Evolutionary conservation across 92 coral and sea anemone genomes (phyloP).

Genomic region (Actinernus sp.): DNA sequence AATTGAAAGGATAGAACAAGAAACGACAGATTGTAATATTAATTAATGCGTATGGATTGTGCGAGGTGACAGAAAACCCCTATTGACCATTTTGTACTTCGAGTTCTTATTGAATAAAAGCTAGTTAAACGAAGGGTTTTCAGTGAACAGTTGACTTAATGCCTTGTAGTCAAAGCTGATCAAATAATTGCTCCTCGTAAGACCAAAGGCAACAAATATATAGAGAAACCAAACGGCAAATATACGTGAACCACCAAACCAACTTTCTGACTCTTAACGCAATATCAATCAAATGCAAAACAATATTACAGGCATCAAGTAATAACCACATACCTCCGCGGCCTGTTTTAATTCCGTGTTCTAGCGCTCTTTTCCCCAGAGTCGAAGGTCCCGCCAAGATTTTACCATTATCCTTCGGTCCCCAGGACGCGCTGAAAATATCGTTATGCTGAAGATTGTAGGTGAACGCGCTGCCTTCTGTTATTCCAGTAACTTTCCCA

Average conservation of each 20-base stretch:
- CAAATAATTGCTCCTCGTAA: too few relatives aligned
- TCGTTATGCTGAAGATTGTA: slow-evolving; percentile 44
- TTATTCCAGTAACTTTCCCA: slow-evolving; percentile 53
- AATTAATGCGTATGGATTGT: neutral
- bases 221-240: too few relatives aligned
- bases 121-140: neutral
- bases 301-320: too few relatives aligned
- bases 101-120: neutral
- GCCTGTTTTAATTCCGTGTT: slow-evolving; percentile 46
- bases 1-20: too few relatives aligned
- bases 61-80: neutral
- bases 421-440: slow-evolving; percentile 75
- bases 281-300: too few relatives aligned
- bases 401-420: slow-evolving; percentile 60
- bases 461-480: slow-evolving; percentile 45
- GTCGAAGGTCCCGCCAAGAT: slow-evolving; percentile 54
- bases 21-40: too few relatives aligned
- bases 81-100: too few relatives aligned
- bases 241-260: too few relatives aligned
- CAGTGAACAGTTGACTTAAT: too few relatives aligned
- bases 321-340: slow-evolving; percentile 43
- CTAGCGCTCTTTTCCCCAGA: slow-evolving; percentile 48
- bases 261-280: too few relatives aligned
- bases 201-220: too few relatives aligned
- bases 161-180: too few relatives aligned